Percentiles rank a stretch among this genome's conserved stretches.
These are phyloP conservation scores for Zosterops lateralis DNA, from an alignment of 2,113 vertebrate genomes.

Conservation along the genomic window DNA sequence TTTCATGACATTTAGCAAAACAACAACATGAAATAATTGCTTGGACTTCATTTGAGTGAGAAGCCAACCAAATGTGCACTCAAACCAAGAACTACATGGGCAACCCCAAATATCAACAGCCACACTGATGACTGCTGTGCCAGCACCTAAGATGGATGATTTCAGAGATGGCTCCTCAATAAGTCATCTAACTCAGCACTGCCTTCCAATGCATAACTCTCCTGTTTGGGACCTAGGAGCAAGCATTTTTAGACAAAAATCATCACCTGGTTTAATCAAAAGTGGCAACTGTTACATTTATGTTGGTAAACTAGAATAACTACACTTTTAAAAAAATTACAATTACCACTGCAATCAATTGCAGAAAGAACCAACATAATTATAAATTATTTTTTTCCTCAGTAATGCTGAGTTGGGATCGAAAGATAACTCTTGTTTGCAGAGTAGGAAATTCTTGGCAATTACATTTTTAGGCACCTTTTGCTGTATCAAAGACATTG, in stretches of 20 bases:
- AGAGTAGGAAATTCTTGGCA: not conserved
- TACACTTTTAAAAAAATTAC: not conserved
- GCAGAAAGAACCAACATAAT: not conserved
- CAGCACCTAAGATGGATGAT: not conserved
- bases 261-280: not conserved
- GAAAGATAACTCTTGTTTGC: not conserved
- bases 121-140: not conserved
- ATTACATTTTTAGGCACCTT: not conserved
- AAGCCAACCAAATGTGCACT: not conserved
- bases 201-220: not conserved
- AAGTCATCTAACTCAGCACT: not conserved
- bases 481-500: not conserved
- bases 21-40: not conserved
- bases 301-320: not conserved
- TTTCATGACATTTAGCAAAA: not conserved
- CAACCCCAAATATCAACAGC: not conserved
- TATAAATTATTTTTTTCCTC: not conserved
- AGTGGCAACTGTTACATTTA: not conserved
- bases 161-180: not conserved
- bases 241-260: not conserved
- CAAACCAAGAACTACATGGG: not conserved
- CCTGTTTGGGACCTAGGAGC: not conserved
- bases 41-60: not conserved
- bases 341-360: not conserved
- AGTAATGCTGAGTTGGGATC: not conserved